Percentiles rank a stretch among this genome's conserved stretches.
phyloP scores from a whole-genome alignment of 2,888 invertebrate species.

The Crocallis elinguaria region DNA sequence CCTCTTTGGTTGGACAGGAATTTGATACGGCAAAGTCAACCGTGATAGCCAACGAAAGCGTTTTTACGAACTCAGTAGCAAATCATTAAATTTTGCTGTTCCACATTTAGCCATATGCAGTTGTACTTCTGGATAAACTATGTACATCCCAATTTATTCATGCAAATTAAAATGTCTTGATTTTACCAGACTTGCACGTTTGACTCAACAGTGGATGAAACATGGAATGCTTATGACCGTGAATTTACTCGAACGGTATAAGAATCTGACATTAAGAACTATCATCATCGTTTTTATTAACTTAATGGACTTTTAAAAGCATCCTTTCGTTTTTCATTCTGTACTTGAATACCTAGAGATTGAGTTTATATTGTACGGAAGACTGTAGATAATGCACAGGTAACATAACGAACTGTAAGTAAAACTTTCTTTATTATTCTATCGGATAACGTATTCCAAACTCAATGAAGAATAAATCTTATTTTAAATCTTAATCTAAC shows the following conservation, averaged over 20 bases:
- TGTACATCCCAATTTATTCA: not conserved
- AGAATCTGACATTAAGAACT: slow-evolving; percentile 44
- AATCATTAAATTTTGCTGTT: not conserved
- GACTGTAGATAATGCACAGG: no score
- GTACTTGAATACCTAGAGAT: not conserved
- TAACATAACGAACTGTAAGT: no score
- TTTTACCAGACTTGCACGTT: not conserved
- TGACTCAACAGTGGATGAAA: not conserved
- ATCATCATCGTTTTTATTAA: slow-evolving; percentile 40
- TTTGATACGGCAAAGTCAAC: slow-evolving; percentile 25
- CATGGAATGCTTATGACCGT: slow-evolving; percentile 38
- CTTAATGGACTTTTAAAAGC: slow-evolving; percentile 37
- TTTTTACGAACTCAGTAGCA: not conserved
- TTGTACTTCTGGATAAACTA: not conserved
- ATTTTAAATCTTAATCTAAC: no score
- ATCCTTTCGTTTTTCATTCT: slow-evolving; percentile 33
- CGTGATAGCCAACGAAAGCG: not conserved
- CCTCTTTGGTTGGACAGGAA: slow-evolving; percentile 15
- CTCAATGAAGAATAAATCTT: no score
- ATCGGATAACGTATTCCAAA: no score
- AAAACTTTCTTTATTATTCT: no score
- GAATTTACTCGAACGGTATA: slow-evolving; percentile 46
- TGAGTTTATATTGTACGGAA: not conserved
- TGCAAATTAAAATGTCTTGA: not conserved
- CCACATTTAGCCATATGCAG: not conserved